These are phyloP conservation scores for Cyprinodon tularosa DNA, from an alignment of 2,113 vertebrate genomes.

Conservation along the genomic window DNA sequence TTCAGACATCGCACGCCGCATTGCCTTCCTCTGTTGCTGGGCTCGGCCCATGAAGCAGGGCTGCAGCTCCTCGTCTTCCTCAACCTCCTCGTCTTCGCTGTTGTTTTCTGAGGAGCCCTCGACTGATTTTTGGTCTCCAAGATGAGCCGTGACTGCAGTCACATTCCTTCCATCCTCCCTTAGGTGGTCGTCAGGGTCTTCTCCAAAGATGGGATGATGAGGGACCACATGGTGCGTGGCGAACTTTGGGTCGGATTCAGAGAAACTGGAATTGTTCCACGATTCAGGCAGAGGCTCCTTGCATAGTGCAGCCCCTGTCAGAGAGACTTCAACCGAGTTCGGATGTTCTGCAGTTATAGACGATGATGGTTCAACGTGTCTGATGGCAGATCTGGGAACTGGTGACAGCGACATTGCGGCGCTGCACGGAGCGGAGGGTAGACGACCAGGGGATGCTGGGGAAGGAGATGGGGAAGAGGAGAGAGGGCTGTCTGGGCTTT, in stretches of 20 bases:
- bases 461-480: constrained; percentile 74
- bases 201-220: constrained; percentile 72
- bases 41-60: constrained; percentile 77
- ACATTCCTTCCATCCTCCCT: constrained; percentile 32
- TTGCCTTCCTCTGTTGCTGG: constrained; percentile 87
- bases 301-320: constrained; percentile 26
- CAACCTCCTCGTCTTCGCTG: constrained; percentile 66
- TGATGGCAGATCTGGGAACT: constrained; percentile 68
- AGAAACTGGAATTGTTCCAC: constrained; percentile 81
- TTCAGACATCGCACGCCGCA: constrained; percentile 93
- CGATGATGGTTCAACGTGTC: constrained; percentile 30
- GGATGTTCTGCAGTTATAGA: constrained; percentile 50
- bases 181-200: constrained; percentile 59
- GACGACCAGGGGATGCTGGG: constrained; percentile 71
- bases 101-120: constrained; percentile 67
- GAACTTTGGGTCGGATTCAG: constrained; percentile 53
- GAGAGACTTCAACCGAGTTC: constrained; percentile 53
- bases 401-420: constrained; percentile 69
- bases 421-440: constrained; percentile 66
- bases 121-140: constrained; percentile 24
- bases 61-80: constrained; percentile 65
- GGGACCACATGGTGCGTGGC: constrained; percentile 73
- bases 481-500: constrained; percentile 75
- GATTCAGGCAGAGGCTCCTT: constrained; percentile 47
- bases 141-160: constrained; percentile 9